Evolutionary conservation across 1,140 invertebrate species (phyloP).

Genomic region (Diorhabda sublineata): DNA sequence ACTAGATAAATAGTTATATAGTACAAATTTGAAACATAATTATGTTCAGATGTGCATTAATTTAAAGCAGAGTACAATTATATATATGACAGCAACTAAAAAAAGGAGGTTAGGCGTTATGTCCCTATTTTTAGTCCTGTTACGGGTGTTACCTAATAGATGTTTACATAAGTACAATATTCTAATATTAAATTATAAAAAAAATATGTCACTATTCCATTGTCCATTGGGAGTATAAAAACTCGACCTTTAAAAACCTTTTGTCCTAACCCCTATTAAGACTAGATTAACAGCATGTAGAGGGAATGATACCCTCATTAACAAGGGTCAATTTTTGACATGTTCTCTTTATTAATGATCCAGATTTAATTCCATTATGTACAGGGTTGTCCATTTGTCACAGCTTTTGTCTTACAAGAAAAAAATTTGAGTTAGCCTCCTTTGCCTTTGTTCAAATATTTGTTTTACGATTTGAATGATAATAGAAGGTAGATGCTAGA

Average conservation of each 20-base stretch:
- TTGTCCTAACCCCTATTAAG: conserved; percentile 17
- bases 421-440: not conserved
- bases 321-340: conserved; percentile 32
- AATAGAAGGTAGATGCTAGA: not conserved
- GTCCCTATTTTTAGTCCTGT: too few species aligned
- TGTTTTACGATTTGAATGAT: conserved; percentile 18
- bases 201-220: not conserved
- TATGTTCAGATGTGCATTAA: too few species aligned
- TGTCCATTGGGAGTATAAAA: conserved; percentile 16
- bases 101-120: too few species aligned
- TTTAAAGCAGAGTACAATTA: too few species aligned
- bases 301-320: conserved; percentile 22
- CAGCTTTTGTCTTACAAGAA: conserved; percentile 25
- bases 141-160: too few species aligned
- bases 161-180: too few species aligned
- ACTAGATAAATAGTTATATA: too few species aligned
- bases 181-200: not conserved
- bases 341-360: conserved; percentile 28
- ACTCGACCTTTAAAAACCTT: conserved; percentile 16
- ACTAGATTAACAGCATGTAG: conserved; percentile 18
- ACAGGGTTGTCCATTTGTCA: conserved; percentile 33
- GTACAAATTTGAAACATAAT: too few species aligned
- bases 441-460: conserved; percentile 16
- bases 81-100: too few species aligned
- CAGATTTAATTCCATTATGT: conserved; percentile 21